phyloP scores from a whole-genome alignment of 2,888 invertebrate species.

The Kuschelorhynchus macadamiae region DNA sequence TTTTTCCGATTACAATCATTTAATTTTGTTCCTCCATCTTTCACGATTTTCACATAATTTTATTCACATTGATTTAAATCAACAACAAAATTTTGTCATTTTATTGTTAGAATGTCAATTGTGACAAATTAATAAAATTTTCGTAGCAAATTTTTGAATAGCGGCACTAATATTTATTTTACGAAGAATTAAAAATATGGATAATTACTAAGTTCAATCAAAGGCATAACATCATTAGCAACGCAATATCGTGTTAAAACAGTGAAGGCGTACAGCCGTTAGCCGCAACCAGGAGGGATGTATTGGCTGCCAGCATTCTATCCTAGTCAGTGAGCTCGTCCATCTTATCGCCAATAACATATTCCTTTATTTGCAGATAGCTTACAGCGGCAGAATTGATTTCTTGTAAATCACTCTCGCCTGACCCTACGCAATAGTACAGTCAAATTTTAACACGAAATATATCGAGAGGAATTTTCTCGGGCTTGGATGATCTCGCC shows the following conservation, averaged over 20 bases:
- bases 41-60: too few species aligned
- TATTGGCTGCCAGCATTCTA: constrained; percentile 48
- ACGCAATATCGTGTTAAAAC: constrained; percentile 16
- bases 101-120: too few species aligned
- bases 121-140: too few species aligned
- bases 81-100: too few species aligned
- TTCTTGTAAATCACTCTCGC: constrained; percentile 53
- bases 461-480: too few species aligned
- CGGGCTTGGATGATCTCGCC: too few species aligned
- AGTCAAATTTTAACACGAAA: constrained; percentile 22
- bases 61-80: too few species aligned
- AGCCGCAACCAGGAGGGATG: constrained; percentile 24
- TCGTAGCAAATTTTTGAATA: too few species aligned
- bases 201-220: background rate
- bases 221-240: background rate
- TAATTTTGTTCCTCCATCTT: too few species aligned
- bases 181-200: too few species aligned
- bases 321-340: constrained; percentile 64
- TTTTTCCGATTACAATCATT: too few species aligned
- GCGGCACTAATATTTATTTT: too few species aligned
- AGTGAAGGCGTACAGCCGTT: background rate
- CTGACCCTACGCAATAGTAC: constrained; percentile 56
- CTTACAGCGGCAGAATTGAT: constrained; percentile 59
- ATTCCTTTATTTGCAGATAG: constrained; percentile 64
- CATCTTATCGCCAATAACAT: constrained; percentile 64